A percentile compares a stretch with the other conserved stretches of the same genome.
phyloP scores from a whole-genome alignment of 1,140 invertebrate genomes.

The Daktulosphaira vitifoliae region DNA sequence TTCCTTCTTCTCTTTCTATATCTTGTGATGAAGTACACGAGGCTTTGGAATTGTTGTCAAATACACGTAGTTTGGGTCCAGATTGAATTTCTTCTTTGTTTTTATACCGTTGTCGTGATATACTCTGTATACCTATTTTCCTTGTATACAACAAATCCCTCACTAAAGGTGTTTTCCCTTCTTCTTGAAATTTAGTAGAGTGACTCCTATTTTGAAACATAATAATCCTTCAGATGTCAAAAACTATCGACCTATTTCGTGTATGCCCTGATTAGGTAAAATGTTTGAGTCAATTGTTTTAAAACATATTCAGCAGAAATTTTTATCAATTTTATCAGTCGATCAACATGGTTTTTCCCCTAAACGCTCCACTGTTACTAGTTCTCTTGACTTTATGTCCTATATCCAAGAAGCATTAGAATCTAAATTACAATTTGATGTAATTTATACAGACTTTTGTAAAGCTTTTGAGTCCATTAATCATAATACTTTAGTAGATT shows the following conservation, averaged over 20 bases:
- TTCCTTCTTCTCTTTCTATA: background rate
- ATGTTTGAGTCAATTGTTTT: background rate
- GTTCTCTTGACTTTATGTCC: background rate
- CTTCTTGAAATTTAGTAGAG: background rate
- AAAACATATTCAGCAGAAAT: background rate
- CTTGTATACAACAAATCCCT: background rate
- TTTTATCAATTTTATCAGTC: background rate
- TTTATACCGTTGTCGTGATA: background rate
- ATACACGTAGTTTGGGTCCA: background rate
- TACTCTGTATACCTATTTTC: background rate
- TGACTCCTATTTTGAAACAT: background rate
- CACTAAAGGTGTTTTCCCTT: background rate
- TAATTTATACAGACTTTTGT: background rate
- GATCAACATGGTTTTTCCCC: background rate
- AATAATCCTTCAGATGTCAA: background rate
- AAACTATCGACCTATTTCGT: background rate
- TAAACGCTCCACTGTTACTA: background rate
- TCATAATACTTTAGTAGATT: constrained; percentile 3
- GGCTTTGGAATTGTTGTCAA: background rate
- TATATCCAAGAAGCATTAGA: constrained; percentile 3
- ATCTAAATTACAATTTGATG: background rate
- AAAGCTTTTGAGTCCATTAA: background rate
- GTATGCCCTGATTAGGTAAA: background rate
- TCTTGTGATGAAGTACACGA: background rate
- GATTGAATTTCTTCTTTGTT: background rate